Percentiles rank a stretch among this genome's conserved stretches.
Evolutionary conservation across 2,888 invertebrate species (phyloP).

Genomic region (Drosophila siamana): DNA sequence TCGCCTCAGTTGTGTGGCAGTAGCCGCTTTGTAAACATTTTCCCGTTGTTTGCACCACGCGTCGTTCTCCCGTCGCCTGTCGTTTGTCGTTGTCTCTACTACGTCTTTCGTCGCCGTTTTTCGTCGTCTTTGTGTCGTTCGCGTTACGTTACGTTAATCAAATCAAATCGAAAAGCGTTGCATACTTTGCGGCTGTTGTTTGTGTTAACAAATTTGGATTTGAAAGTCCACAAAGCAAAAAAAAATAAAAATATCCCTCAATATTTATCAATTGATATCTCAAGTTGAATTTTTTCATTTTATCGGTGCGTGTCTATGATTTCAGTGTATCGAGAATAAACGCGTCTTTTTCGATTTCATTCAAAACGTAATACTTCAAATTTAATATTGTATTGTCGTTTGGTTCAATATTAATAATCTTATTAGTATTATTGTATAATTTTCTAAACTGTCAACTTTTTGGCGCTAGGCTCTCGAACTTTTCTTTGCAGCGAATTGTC

Average conservation of each 20-base stretch:
- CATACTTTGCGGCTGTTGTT: slow-evolving; percentile 51
- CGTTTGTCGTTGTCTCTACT: slow-evolving; percentile 61
- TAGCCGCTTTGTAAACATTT: slow-evolving; percentile 80
- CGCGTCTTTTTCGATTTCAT: slow-evolving; percentile 21
- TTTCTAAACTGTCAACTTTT: not conserved
- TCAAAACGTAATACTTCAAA: slow-evolving; percentile 32
- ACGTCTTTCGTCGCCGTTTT: slow-evolving; percentile 11
- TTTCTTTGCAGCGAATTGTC: too few species aligned
- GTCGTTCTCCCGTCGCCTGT: slow-evolving; percentile 67
- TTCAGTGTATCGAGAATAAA: slow-evolving; percentile 52
- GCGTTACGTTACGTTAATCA: slow-evolving; percentile 35
- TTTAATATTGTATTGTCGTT: not conserved
- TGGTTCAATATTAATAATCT: not conserved
- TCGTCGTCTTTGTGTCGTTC: slow-evolving; percentile 32
- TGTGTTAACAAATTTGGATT: slow-evolving; percentile 30
- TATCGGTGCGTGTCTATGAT: slow-evolving; percentile 69
- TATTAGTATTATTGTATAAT: not conserved
- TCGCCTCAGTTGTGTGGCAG: slow-evolving; percentile 77
- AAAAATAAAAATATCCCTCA: slow-evolving; percentile 2
- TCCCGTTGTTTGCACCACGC: slow-evolving; percentile 71
- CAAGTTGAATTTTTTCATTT: slow-evolving; percentile 49
- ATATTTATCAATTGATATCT: slow-evolving; percentile 12
- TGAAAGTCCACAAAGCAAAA: slow-evolving; percentile 22
- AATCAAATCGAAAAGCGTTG: slow-evolving; percentile 32
- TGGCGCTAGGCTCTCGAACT: not conserved